These are phyloP conservation scores for Drosophila virilis DNA, from an alignment of 1,140 invertebrate species.

Conservation along the genomic window DNA sequence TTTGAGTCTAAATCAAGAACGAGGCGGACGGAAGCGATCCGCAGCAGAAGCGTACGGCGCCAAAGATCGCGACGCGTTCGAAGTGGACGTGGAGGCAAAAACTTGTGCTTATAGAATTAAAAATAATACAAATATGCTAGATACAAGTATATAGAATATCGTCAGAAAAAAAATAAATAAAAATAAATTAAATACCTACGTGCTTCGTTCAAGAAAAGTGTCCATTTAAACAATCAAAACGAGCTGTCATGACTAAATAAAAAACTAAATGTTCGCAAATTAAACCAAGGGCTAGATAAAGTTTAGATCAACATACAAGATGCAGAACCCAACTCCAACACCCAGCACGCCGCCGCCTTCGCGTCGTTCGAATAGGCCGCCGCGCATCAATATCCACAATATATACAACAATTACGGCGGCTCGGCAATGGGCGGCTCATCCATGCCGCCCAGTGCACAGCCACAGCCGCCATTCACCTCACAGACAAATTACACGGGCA, in stretches of 20 bases:
- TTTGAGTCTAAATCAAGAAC: slow-evolving; percentile 63
- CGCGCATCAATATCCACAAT: slow-evolving; percentile 72
- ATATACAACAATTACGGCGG: slow-evolving; percentile 40
- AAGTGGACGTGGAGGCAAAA: slow-evolving; percentile 14
- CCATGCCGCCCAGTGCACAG: slow-evolving; percentile 72
- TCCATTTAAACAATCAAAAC: no score
- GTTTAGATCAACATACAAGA: no score
- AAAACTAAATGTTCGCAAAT: no score
- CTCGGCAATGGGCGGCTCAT: slow-evolving; percentile 38
- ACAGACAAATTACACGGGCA: slow-evolving; percentile 62
- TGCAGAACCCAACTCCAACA: slow-evolving; percentile 32
- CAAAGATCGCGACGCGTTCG: slow-evolving; percentile 32
- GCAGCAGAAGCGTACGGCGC: slow-evolving; percentile 35
- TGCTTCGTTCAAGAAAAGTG: no score
- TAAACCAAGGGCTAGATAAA: no score
- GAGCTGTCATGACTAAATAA: no score
- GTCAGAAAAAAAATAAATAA: neutral
- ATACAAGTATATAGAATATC: slow-evolving; percentile 32
- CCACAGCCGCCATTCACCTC: slow-evolving; percentile 63
- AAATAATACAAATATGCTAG: slow-evolving; percentile 51
- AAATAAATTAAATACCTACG: no score
- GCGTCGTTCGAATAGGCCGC: slow-evolving; percentile 63
- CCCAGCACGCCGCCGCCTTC: slow-evolving; percentile 65
- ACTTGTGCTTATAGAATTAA: slow-evolving; percentile 51
- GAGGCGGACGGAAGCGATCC: slow-evolving; percentile 60